Base-by-base conservation (phyloP, 2,888 invertebrate genomes). In the Macropis europaea region DNA sequence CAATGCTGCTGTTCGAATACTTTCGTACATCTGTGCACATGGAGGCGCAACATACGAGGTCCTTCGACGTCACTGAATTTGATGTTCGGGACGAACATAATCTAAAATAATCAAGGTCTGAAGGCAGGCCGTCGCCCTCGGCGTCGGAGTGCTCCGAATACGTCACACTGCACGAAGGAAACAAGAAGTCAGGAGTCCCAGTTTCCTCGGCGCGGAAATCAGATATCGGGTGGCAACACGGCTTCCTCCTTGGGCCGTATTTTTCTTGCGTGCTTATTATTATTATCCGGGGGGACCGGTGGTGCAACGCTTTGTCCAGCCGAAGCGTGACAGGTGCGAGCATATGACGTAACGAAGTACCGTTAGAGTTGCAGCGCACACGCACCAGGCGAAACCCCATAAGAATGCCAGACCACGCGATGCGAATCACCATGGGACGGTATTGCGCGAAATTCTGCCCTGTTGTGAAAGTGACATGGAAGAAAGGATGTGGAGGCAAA, bases 301-400 rank as follows among this genome's bases (percentile, higher is more conserved):
- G 74, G 78, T 64, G 75, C 81, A 80, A 82, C 86, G 86, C 86
- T 86, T 87, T 81, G 84, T 83, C 73, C 76, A 30, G 56, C 56
- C 73, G 73, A 76, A 73, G 77, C 82, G 77, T 79, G 84, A 86
- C 88, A 88, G 87, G 88, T 88, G 88, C 76, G 74, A 45, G 59
- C 71, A 52, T 69, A 78, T 88, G 88, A 88, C 87, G 87, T 85
- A 87, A 88, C 77, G 38, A 66, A 40, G 83, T 85, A 85, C 88
- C 88, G 88, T 88, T 88, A 88, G 77, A 61, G 42, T 28, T 19
- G 48, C 40, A 70, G 42, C 63, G 70, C 67, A 60, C 70, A 61
- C 74, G 62, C 79, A 77, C 63, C 83, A 69, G 77, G 70, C 73
- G 83, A 86, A 87, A 84, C 85, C 79, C 84, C 75, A 75, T 76